phyloP scores from a whole-genome alignment of 2,888 invertebrate species.

The Metopia argyrocephala region DNA sequence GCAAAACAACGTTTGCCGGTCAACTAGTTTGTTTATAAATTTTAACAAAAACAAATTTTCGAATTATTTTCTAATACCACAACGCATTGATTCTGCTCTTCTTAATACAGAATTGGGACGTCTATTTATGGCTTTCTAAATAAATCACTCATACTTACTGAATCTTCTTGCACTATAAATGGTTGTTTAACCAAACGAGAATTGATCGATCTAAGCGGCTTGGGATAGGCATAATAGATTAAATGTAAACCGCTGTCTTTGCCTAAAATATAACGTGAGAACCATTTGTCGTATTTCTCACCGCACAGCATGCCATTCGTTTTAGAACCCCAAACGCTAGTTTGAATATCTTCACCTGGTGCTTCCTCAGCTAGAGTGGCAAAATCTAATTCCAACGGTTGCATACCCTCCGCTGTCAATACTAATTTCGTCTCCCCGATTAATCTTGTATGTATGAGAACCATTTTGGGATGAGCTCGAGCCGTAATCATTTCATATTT shows the following conservation, averaged over 20 bases:
- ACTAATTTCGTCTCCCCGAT: conserved; percentile 79
- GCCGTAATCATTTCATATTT: conserved; percentile 73
- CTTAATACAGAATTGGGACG: background rate
- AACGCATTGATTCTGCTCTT: too few relatives aligned
- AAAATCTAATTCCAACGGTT: conserved; percentile 78
- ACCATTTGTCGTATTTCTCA: conserved; percentile 85
- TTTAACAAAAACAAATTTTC: too few relatives aligned
- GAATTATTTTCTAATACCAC: too few relatives aligned
- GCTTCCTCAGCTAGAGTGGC: conserved; percentile 72
- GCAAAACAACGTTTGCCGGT: too few relatives aligned
- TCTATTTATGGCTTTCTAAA: background rate
- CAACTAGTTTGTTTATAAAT: too few relatives aligned
- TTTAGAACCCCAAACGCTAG: conserved; percentile 81
- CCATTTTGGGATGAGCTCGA: conserved; percentile 73
- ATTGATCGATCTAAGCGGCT: conserved; percentile 71
- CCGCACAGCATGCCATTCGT: conserved; percentile 87
- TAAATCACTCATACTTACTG: conserved; percentile 66
- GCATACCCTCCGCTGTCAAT: conserved; percentile 81
- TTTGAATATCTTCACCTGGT: conserved; percentile 73
- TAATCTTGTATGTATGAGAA: conserved; percentile 68
- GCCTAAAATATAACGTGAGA: conserved; percentile 80
- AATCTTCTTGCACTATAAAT: conserved; percentile 68
- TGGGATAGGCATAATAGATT: conserved; percentile 81
- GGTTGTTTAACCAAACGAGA: conserved; percentile 71
- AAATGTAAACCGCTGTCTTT: conserved; percentile 80